Evolutionary conservation across 2,797 vertebrate genomes (phyloP).

Genomic region (Hephaestus fuliginosus): DNA sequence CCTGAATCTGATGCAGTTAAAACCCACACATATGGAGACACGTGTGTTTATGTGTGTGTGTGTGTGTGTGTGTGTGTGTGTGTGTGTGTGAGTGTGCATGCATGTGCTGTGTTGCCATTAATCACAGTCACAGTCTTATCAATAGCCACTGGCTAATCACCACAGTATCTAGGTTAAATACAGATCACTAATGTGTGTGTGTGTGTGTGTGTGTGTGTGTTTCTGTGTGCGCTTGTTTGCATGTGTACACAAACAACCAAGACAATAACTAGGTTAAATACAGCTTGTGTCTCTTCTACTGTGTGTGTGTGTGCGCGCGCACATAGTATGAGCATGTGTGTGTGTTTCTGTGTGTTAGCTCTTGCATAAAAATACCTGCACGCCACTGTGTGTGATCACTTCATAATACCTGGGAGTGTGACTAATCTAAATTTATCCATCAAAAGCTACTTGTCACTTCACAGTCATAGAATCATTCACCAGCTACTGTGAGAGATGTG

Average conservation of each 20-base stretch:
- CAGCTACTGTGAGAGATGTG: constrained; percentile 17
- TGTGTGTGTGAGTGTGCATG: not conserved
- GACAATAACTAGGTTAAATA: constrained; percentile 46
- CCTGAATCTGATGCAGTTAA: not conserved
- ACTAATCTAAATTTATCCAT: constrained; percentile 62
- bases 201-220: not conserved
- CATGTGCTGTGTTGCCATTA: constrained; percentile 30
- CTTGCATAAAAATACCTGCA: constrained; percentile 34
- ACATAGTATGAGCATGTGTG: not conserved
- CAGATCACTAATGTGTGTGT: constrained; percentile 50
- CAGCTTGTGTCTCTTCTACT: not conserved
- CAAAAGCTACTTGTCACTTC: constrained; percentile 61
- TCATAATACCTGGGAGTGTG: constrained; percentile 42
- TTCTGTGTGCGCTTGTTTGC: not conserved
- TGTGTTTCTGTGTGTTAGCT: not conserved
- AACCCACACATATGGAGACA: not conserved
- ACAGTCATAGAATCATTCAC: constrained; percentile 41
- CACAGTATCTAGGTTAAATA: constrained; percentile 69
- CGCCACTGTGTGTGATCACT: constrained; percentile 12
- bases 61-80: not conserved
- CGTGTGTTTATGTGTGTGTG: not conserved
- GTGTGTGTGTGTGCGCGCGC: not conserved
- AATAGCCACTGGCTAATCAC: constrained; percentile 59
- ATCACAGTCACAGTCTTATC: constrained; percentile 43
- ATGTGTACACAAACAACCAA: constrained; percentile 27